Base-by-base conservation (phyloP, 2,888 invertebrate genomes). In the Chymomyza caudatula region DNA sequence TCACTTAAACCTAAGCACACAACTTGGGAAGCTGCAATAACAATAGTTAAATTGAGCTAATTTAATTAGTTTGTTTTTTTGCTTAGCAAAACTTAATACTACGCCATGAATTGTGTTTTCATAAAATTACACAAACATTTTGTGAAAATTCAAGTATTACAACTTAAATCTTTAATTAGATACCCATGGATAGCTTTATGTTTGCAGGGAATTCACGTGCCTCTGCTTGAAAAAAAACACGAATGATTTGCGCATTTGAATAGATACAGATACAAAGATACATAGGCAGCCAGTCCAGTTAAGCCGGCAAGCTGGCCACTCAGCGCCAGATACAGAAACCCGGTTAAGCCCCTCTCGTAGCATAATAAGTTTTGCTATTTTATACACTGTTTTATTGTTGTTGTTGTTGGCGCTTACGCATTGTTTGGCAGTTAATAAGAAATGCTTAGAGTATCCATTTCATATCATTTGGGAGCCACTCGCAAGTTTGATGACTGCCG, bases 371-470 rank as follows among this genome's bases (percentile, higher is more conserved):
- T 85, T 84, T 42, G 64, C 22, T 53, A 63, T 63, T 62, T 51
- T 51, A 20, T 51, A 6, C 47, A 2, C 6, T 17, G 15, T 47
- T 15, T 47, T 65, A 22, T 47, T 54, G 64, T 23, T 56, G 15
- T 44, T 56, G 42, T 53, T 49, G 62, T 51, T 57, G 63, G 15
- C 5, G 68, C 61, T 68, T 65, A 64, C 75, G 72, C 67, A 71
- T 71, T 69, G 74, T 65, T 61, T 71, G 70, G 61, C 71, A 76
- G 82, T 81, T 86, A 84, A 80, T 84, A 77, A 53, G 69, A 81
- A 71, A 69, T 62, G 58, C 22, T 43, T 6, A 19, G 51, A 43
- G 66, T 71, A 69, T 85, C 69, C 69, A 85, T 79, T 82, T 76
- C 85, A 47, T 47, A 47, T 51, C 42, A 72, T 67, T 71, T 67